Base-by-base conservation (phyloP, 1,140 invertebrate species). In the Hyles vespertilio region DNA sequence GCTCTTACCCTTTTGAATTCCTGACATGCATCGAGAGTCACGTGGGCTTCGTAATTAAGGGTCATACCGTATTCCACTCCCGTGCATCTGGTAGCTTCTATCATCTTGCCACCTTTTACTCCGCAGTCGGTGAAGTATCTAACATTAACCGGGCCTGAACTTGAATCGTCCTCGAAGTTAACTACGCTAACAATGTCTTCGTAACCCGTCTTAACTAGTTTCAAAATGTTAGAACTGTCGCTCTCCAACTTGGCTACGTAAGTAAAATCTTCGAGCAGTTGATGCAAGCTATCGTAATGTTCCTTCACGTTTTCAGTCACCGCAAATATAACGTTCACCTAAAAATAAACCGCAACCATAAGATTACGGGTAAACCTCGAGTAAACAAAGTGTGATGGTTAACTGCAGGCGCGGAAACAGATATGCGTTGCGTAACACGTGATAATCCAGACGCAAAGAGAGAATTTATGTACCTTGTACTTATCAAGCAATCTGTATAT, bases 291-390 rank as follows among this genome's bases (percentile, higher is more conserved):
- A 47, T 90, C 77, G 67, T 93, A 93, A 53, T 91, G 90, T 33
- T 76, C 64, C 33, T 90, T 85, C 5, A 91, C 89, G 12, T 88
- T 79, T 72, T 89, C 74, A 0, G 91, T 92, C 0, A 92, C 91
- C 0, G 92, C 92, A 67, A 93, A 92, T 58, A 93, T 92, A 7
- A 93, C 91, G 76, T 91, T 93, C 9, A 90, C 82, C 91, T 92
- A 67, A 63, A 80, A 77, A 59, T 65, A 61, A 59, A 48, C 56
- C 45, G 46, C 47, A 33, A 52, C 22, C 55, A 53, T 46, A 40
- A 48, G 53, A 44, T 40, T 40, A 40, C 36, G 36, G 36, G 36
- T 40, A 58, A 68, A 49, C 46, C 33, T 47, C 33, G 22, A 60
- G 55, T 60, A 62, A 51, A 47, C 36, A 59, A 47, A 63, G 63